phyloP scores from a whole-genome alignment of 2,888 invertebrate genomes.

The Graphium colonna region DNA sequence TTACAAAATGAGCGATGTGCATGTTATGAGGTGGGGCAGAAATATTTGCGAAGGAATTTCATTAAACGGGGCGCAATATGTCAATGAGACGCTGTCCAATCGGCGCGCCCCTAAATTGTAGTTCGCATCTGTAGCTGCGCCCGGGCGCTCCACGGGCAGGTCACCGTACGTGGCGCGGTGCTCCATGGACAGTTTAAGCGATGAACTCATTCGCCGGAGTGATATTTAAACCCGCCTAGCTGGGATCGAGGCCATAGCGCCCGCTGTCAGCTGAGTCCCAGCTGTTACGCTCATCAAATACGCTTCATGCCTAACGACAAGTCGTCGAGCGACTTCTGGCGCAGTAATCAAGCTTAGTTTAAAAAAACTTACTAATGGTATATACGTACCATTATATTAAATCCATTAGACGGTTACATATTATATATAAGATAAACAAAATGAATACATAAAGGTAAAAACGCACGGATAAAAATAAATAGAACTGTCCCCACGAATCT shows the following conservation, averaged over 20 bases:
- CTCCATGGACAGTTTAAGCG: conserved; percentile 49
- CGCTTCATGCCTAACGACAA: conserved; percentile 39
- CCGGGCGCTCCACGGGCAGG: conserved; percentile 39
- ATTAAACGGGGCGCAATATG: conserved; percentile 44
- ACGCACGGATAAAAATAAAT: conserved; percentile 8
- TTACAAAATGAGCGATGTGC: too few species aligned
- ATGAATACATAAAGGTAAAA: too few species aligned
- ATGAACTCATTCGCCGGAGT: conserved; percentile 55
- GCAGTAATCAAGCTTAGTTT: conserved; percentile 41
- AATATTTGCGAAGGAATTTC: conserved; percentile 39
- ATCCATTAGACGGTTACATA: too few species aligned
- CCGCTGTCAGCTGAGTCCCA: conserved; percentile 54
- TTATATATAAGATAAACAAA: too few species aligned
- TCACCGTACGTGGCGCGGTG: background rate
- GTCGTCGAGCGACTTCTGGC: conserved; percentile 38
- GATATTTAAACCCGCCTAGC: conserved; percentile 39
- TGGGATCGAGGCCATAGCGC: conserved; percentile 21
- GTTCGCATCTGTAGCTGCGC: conserved; percentile 39
- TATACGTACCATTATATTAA: background rate
- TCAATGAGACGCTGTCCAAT: conserved; percentile 48
- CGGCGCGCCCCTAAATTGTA: conserved; percentile 57
- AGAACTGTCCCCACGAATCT: conserved; percentile 20
- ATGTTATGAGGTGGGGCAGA: conserved; percentile 13
- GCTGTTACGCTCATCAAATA: conserved; percentile 62
- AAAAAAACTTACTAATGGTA: too few species aligned